Base-by-base conservation (phyloP, 1,140 invertebrate species). In the Drosophila obscura region DNA sequence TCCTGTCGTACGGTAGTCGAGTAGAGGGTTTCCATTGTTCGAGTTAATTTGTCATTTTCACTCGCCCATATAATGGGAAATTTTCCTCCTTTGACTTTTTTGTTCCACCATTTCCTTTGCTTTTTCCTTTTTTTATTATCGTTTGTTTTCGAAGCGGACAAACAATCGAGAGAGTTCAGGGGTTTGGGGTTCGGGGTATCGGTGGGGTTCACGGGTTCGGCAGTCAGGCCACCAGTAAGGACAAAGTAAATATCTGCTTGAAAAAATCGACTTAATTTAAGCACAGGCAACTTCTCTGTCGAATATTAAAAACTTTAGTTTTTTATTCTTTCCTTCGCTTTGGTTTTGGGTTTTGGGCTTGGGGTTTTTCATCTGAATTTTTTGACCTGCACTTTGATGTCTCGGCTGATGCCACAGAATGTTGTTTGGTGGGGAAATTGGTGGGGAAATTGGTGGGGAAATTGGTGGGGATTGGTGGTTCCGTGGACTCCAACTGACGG, bases 41-140 rank as follows among this genome's bases (percentile, higher is more conserved):
- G 75, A 87, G 81, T 84, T 84, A 84, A 84, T 84, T 84, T 84
- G 81, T 84, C 81, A 84, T 84, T 84, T 84, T 84, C 81, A 81
- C 73, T 77, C 68, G 82, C 55, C 81, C 81, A 87, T 84, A 87
- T 87, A 84, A 84, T 84, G 81, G 73, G 73, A 77, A 82, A 75
- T 73, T 76, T 71, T 48, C 51, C 48, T 50, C 55, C 45, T 46
- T 51, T 56, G 43, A 45, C 31, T 15, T 39, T 59, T 16, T 22
- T 39, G 4, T 35, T 35, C 31, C 9, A 35, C 31, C 31, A 35
- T 35, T 39, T 5, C 35, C 49, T 22, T 61, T 19, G 44, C 13
- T 43, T 50, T 68, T 43, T 66, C 31, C 45, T 13, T 59, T 78
- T 62, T 73, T 28, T 5, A 69, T 28, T 5, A 39, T 39, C 28